Evolutionary conservation across 2,797 vertebrate genomes (phyloP).

Genomic region (Fringilla coelebs): DNA sequence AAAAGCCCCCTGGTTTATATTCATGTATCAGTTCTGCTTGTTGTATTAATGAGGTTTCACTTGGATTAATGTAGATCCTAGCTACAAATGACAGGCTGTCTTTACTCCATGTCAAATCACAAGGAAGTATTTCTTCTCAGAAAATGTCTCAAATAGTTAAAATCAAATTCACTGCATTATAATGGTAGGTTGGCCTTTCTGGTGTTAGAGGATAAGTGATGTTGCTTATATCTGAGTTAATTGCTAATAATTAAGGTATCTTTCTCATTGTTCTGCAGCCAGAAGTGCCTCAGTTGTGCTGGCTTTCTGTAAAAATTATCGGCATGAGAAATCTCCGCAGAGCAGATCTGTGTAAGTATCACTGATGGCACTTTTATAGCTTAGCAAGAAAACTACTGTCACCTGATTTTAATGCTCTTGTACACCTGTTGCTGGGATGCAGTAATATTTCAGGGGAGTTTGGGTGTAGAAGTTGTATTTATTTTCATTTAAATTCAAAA

Average conservation of each 20-base stretch:
- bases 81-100: neutral
- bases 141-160: neutral
- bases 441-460: neutral
- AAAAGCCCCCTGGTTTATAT: neutral
- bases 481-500: neutral
- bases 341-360: slow-evolving; percentile 77
- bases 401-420: neutral
- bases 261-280: slow-evolving; percentile 47
- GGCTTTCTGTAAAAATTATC: slow-evolving; percentile 76
- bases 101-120: neutral
- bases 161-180: neutral
- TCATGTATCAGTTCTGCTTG: neutral
- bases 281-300: slow-evolving; percentile 16
- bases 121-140: neutral
- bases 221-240: neutral
- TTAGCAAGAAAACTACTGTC: neutral
- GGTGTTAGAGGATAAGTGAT: neutral
- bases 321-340: slow-evolving; percentile 45
- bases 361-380: neutral
- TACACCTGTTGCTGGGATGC: neutral
- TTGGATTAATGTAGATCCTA: neutral
- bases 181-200: neutral
- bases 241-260: neutral
- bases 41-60: neutral
- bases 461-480: neutral